Percentiles rank a stretch among this genome's conserved stretches.
Conservation (phyloP, 2,797 vertebrate genomes). For the Psittacula echo region DNA sequence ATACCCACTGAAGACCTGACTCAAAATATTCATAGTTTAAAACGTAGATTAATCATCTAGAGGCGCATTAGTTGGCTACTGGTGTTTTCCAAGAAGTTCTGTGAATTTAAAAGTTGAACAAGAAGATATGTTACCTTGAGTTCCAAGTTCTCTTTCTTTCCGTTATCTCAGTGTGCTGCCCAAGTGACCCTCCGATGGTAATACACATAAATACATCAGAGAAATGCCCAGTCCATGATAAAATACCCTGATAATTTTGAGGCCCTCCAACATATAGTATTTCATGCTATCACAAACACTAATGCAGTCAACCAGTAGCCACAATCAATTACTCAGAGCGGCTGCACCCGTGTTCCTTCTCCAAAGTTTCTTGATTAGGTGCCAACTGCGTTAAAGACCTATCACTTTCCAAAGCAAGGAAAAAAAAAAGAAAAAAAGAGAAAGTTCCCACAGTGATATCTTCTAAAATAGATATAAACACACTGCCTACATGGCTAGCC, state of each 20-base stretch:
- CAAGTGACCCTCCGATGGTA: constrained; percentile 37
- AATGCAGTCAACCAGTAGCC: constrained; percentile 58
- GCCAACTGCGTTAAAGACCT: constrained; percentile 27
- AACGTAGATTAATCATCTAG: constrained; percentile 6
- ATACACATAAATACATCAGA: constrained; percentile 62
- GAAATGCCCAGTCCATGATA: constrained; percentile 58
- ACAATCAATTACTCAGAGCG: constrained; percentile 39
- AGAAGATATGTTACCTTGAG: background rate
- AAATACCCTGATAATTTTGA: constrained; percentile 65
- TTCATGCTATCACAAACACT: constrained; percentile 44
- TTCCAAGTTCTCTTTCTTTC: constrained; percentile 18
- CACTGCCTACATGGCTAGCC: background rate
- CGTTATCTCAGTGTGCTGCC: constrained; percentile 30
- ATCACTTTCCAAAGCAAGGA: constrained; percentile 3
- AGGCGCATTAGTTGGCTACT: background rate
- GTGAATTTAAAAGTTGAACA: background rate
- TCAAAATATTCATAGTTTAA: background rate
- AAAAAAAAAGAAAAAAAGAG: background rate
- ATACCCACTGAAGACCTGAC: background rate
- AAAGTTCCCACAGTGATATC: background rate
- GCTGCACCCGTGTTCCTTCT: constrained; percentile 40
- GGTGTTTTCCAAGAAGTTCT: constrained; percentile 10
- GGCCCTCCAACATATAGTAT: constrained; percentile 29
- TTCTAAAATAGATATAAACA: background rate
- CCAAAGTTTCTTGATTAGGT: constrained; percentile 26